Evolutionary conservation across 2,113 vertebrate genomes (phyloP), one percentile per base, ranked within the genome.

Genomic region (Saimiri boliviensis): DNA sequence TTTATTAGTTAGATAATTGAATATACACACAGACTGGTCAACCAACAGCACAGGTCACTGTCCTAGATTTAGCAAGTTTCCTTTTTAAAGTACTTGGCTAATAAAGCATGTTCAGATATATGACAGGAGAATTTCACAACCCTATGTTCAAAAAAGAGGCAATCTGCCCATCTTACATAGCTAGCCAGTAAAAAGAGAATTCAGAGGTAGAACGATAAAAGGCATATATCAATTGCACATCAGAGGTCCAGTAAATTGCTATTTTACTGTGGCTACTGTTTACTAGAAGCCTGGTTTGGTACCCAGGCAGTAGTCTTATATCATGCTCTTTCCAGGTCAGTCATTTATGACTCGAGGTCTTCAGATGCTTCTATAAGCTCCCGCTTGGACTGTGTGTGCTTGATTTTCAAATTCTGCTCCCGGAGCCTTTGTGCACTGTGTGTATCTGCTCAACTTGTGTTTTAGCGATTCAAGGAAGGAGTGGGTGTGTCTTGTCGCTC

Each of bases 401-500:
- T 27, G 45, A 82, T 82, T 27, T 17, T 71, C 80, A 63, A 35
- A 12, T 56, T 79, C 80, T 45, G 25, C 45, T 92, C 27, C 56
- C 27, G 17, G 54, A 17, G 32, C 54, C 54, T 84, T 45, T 27
- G 30, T 30, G 47, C 19, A 21, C 56, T 16, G 7, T n/a, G 32
- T n/a, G 8, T 47, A 11, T 40, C 45, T 66, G 73, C 25, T 27
- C 6, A 1, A 16, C 37, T 85, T 66, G 82, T 35, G 35, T 60
- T 74, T 81, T 27, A 8, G 32, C 16, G n/a, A 42, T 35, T 11
- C 19, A 20, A 5, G 23, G 76, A 32, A 19, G 49, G 42, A 87
- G n/a, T 37, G 8, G 23, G 1, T 4, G 0, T 2, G 21, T 17
- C 19, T 58, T 17, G 70, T 47, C 0, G 1, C n/a, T 85, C 45